Evolutionary conservation across 2,797 vertebrate genomes (phyloP).

Genomic region (Hydrolagus colliei): DNA sequence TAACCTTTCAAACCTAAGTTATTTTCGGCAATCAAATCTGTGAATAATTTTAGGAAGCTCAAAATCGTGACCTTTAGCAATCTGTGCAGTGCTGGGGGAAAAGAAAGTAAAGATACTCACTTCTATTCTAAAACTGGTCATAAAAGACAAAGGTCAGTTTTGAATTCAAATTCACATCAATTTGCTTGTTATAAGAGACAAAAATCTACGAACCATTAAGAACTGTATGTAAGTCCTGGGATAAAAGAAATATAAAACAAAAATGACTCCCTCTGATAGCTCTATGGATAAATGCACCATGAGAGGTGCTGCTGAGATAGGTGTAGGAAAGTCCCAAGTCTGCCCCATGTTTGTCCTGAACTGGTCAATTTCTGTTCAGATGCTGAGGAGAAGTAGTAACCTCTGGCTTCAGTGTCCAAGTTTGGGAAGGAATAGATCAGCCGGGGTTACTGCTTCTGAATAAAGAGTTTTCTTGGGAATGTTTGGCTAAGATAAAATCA

Average conservation of each 20-base stretch:
- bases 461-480: too few species aligned
- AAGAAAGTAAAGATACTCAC: not conserved
- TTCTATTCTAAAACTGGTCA: not conserved
- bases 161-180: not conserved
- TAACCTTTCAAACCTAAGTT: not conserved
- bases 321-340: too few species aligned
- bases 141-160: not conserved
- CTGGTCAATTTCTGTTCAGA: too few species aligned
- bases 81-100: not conserved
- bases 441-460: too few species aligned
- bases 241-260: not conserved
- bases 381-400: too few species aligned
- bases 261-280: not conserved
- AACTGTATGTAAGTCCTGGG: too few species aligned
- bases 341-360: too few species aligned
- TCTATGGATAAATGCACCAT: not conserved
- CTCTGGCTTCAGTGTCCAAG: too few species aligned
- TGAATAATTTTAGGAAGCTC: not conserved
- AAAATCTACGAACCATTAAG: not conserved
- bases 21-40: too few species aligned
- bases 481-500: too few species aligned
- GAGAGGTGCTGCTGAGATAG: too few species aligned
- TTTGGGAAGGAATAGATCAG: too few species aligned
- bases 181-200: not conserved
- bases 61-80: not conserved